Base-by-base conservation (phyloP, 2,888 invertebrate species). In the Lepidocyrtoides sp. region DNA sequence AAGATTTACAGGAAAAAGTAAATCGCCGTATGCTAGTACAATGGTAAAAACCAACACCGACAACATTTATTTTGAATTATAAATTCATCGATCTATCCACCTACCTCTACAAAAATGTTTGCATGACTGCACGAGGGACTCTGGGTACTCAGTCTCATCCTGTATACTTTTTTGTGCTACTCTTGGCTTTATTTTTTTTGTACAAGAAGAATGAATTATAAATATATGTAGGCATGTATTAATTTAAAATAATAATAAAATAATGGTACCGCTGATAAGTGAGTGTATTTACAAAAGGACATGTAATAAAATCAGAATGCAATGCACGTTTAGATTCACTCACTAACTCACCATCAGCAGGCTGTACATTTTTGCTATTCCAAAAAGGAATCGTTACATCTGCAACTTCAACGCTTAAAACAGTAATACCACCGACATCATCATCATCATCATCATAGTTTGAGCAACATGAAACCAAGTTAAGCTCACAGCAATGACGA, bases 1-100 rank as follows among this genome's bases (percentile, higher is more conserved):
- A 63, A 14, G 63, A 41, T 41, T 69, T 69, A 69, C 69, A 41
- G 69, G 41, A 48, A 75, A 75, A 48, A n/a, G 26, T 14, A 75
- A 26, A 23, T 41, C 17, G 41, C 44, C 20, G 75, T 17, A 41
- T n/a, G n/a, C n/a, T n/a, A n/a, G 75, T 75, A 48, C 14, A 29
- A 75, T 26, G 2, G 17, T 17, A 1, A 7, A n/a, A n/a, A 51
- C 51, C 17, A n/a, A n/a, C n/a, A n/a, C n/a, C n/a, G 20, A 57
- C 17, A 51, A 44, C 48, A 75, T 29, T 23, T n/a, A 75, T 29
- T 26, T 75, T 75, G 26, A 75, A 48, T 75, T 48, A 48, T 48
- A n/a, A 14, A 23, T 66, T 14, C 29, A 29, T n/a, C n/a, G n/a
- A n/a, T n/a, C n/a, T n/a, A 20, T 57, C 2, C 57, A 57, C 17